A percentile compares a stretch with the other conserved stretches of the same genome.
phyloP scores from a whole-genome alignment of 2,888 invertebrate species.

The Epirrita christyi region DNA sequence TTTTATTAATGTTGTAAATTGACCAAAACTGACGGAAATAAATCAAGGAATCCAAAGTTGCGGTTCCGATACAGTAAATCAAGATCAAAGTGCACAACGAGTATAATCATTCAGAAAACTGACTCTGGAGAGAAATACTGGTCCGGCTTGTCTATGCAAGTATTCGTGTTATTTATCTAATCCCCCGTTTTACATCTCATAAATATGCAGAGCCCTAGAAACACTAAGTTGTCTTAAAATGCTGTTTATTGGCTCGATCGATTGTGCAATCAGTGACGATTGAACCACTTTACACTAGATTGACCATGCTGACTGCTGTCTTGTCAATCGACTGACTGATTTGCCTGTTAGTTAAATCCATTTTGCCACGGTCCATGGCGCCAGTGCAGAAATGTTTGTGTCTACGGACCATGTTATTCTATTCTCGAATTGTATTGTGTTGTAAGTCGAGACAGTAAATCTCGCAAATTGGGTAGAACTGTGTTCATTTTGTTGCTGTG shows the following conservation, averaged over 20 bases:
- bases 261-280: conserved; percentile 51
- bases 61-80: conserved; percentile 26
- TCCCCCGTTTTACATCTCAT: conserved; percentile 57
- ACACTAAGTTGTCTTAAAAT: conserved; percentile 53
- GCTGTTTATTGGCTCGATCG: conserved; percentile 49
- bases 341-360: conserved; percentile 45
- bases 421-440: conserved; percentile 40
- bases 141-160: conserved; percentile 45
- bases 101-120: conserved; percentile 29
- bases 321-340: conserved; percentile 45
- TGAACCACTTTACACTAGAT: conserved; percentile 34
- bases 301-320: conserved; percentile 35
- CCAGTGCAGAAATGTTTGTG: conserved; percentile 42
- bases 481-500: conserved; percentile 20
- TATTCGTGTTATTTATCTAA: conserved; percentile 52
- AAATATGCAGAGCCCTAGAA: conserved; percentile 58
- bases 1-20: conserved; percentile 8
- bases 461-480: conserved; percentile 36
- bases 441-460: conserved; percentile 37
- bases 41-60: conserved; percentile 19
- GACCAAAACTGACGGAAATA: conserved; percentile 14
- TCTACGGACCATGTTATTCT: conserved; percentile 37
- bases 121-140: conserved; percentile 30
- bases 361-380: conserved; percentile 45
- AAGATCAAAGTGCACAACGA: conserved; percentile 22